These are phyloP conservation scores for Chaenocephalus aceratus DNA, from an alignment of 2,113 vertebrate genomes.

Conservation along the genomic window DNA sequence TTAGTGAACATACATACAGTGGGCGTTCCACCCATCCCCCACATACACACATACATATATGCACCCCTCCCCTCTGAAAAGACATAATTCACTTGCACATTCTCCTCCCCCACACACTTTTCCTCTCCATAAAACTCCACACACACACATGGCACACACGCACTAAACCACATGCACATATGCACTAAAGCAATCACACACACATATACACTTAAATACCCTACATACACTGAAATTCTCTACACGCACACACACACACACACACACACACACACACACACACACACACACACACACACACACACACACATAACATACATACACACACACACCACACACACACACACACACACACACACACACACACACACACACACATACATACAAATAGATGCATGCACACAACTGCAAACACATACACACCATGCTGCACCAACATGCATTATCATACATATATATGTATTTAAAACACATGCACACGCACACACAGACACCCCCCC, in stretches of 20 bases:
- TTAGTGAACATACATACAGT: conserved; percentile 74
- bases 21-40: conserved; percentile 71
- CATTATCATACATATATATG: not conserved
- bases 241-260: conserved; percentile 3
- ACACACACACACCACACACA: conserved; percentile 15
- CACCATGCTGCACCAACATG: conserved; percentile 24
- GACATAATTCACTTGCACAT: conserved; percentile 82
- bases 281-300: not conserved
- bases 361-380: conserved; percentile 9
- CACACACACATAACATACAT: not conserved
- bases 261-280: conserved; percentile 11
- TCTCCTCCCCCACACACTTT: conserved; percentile 78
- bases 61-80: conserved; percentile 76
- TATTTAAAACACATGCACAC: not conserved
- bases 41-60: conserved; percentile 74
- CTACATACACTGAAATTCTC: not conserved
- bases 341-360: not conserved
- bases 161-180: conserved; percentile 42
- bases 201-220: conserved; percentile 17
- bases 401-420: conserved; percentile 27
- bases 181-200: conserved; percentile 31
- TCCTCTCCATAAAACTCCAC: conserved; percentile 71
- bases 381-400: conserved; percentile 1
- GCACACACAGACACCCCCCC: too few species aligned
- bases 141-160: conserved; percentile 34